Evolutionary conservation across 2,113 vertebrate genomes (phyloP).

Genomic region (Sorex fumeus): DNA sequence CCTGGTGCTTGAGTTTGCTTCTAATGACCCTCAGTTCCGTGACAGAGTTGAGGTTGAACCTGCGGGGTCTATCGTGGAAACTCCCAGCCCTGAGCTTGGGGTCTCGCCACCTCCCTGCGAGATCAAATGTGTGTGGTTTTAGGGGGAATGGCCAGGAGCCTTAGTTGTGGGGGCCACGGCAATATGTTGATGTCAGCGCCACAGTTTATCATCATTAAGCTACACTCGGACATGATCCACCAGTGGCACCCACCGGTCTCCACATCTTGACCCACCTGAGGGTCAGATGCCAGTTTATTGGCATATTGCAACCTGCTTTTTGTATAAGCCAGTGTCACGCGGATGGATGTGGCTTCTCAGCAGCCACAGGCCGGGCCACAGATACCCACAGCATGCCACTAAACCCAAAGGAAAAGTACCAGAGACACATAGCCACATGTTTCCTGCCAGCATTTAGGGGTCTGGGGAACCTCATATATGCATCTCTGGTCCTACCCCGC

Average conservation of each 20-base stretch:
- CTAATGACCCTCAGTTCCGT: background rate
- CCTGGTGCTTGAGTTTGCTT: background rate
- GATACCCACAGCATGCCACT: no score
- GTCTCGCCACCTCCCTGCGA: background rate
- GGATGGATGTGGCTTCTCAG: no score
- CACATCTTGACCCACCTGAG: no score
- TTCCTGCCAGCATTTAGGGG: background rate
- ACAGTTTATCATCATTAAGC: no score
- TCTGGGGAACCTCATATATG: background rate
- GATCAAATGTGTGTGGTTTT: background rate
- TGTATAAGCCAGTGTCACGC: no score
- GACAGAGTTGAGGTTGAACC: background rate
- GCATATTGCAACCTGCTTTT: rapidly evolving
- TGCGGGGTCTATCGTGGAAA: background rate
- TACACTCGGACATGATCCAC: no score
- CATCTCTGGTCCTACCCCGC: background rate
- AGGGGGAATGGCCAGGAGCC: background rate
- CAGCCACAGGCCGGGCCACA: no score
- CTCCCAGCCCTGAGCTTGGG: background rate
- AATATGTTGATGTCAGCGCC: no score
- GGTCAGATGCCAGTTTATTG: background rate
- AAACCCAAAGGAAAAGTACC: background rate
- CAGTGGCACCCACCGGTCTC: no score
- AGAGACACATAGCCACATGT: background rate
- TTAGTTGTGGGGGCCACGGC: background rate